Conservation (phyloP, 2,797 vertebrate species). For the Nothura maculosa region DNA sequence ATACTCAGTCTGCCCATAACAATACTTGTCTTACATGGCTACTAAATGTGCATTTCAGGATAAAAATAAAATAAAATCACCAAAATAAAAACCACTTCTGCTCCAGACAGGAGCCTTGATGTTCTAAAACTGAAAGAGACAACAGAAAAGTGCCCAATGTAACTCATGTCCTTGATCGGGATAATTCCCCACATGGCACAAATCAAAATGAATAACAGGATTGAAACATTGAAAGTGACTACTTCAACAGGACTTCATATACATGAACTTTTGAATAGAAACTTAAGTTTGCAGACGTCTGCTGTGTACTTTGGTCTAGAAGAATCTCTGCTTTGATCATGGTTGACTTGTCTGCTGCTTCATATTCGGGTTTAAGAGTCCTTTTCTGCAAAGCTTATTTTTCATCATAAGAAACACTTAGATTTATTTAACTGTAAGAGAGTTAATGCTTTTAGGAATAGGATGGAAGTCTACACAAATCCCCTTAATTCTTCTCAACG, state of each 20-base stretch:
- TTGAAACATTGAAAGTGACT: not conserved
- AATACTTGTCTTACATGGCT: not conserved
- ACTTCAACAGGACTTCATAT: not conserved
- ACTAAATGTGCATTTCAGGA: not conserved
- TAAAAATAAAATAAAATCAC: not conserved
- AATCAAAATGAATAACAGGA: not conserved
- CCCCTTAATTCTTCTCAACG: not conserved
- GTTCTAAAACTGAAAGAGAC: not conserved
- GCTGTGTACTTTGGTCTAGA: not conserved
- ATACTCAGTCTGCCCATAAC: not conserved
- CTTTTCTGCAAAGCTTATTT: not conserved
- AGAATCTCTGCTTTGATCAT: accelerated
- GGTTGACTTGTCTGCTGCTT: not conserved
- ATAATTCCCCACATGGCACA: not conserved
- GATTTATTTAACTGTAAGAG: not conserved
- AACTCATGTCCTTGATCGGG: not conserved
- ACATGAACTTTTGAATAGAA: not conserved
- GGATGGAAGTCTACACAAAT: not conserved
- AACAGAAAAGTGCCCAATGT: not conserved
- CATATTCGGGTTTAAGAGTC: no score
- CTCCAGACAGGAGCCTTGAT: not conserved
- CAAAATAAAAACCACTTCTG: not conserved
- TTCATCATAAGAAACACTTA: not conserved
- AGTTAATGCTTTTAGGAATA: not conserved
- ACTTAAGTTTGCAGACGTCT: not conserved